These are phyloP conservation scores for Cantharis rustica DNA, from an alignment of 2,888 invertebrate genomes.

Conservation along the genomic window DNA sequence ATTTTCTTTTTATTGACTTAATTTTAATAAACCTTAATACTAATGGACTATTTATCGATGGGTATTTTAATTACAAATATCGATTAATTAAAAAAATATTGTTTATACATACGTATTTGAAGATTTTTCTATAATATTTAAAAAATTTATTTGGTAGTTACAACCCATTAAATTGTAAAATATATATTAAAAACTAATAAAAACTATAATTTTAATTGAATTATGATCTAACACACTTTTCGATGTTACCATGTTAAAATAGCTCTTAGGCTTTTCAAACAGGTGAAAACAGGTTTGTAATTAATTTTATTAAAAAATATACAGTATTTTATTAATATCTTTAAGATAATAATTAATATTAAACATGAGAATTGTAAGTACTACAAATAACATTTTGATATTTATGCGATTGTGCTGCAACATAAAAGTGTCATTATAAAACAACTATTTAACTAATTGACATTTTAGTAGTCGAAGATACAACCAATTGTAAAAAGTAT, in stretches of 20 bases:
- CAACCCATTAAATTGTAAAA: background rate
- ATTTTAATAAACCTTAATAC: background rate
- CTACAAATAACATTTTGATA: slow-evolving; percentile 1
- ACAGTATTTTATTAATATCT: slow-evolving; percentile 1
- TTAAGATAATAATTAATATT: slow-evolving; percentile 1
- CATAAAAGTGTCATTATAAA: background rate
- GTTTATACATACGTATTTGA: background rate
- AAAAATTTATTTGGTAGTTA: background rate
- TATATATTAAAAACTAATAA: slow-evolving; percentile 1
- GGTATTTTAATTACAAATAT: background rate
- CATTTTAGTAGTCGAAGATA: background rate
- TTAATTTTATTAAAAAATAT: background rate
- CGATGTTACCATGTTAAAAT: background rate
- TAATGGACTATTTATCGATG: background rate
- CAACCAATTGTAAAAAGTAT: background rate
- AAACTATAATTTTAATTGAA: slow-evolving; percentile 3
- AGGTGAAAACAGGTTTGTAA: background rate
- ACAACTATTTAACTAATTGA: background rate
- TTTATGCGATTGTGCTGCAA: background rate
- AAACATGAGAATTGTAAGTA: background rate
- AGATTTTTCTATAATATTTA: background rate
- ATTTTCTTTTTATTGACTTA: background rate
- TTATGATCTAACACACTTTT: background rate
- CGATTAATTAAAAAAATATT: background rate
- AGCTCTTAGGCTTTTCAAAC: background rate